These are phyloP conservation scores for Limnephilus marmoratus DNA, from an alignment of 2,888 invertebrate genomes.

Conservation along the genomic window DNA sequence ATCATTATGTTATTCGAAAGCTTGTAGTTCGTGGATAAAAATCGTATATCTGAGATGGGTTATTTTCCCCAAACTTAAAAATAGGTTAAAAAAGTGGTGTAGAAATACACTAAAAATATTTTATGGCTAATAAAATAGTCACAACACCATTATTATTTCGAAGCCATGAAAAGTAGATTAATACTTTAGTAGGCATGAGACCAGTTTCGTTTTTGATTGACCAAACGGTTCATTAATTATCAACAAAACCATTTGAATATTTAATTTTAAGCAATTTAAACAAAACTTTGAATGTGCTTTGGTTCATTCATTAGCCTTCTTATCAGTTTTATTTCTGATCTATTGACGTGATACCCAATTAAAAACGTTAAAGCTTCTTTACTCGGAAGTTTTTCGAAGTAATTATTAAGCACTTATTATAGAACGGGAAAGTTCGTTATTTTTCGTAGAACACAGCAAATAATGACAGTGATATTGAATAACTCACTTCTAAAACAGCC, in stretches of 20 bases:
- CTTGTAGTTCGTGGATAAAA: neutral
- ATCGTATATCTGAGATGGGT: neutral
- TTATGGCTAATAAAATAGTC: neutral
- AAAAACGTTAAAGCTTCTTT: neutral
- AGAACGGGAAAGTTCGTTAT: neutral
- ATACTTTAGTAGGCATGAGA: too few relatives aligned
- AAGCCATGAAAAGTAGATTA: too few relatives aligned
- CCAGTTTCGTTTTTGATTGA: neutral
- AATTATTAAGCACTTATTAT: neutral
- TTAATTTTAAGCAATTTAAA: neutral
- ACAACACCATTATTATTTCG: neutral
- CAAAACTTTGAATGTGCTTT: neutral
- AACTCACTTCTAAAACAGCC: neutral
- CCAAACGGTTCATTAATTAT: neutral
- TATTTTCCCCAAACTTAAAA: neutral
- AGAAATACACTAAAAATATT: too few relatives aligned
- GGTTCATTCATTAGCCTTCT: neutral
- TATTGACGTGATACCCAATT: neutral
- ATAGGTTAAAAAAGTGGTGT: too few relatives aligned
- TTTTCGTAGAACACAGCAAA: neutral
- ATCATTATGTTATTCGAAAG: neutral
- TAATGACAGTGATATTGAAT: neutral
- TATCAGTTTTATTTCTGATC: neutral
- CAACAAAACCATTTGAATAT: neutral
- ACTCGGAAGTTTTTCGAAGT: neutral